A percentile compares a stretch with the other conserved stretches of the same genome.
Conservation (phyloP, 1,140 invertebrate species). For the Dinoponera quadriceps region DNA sequence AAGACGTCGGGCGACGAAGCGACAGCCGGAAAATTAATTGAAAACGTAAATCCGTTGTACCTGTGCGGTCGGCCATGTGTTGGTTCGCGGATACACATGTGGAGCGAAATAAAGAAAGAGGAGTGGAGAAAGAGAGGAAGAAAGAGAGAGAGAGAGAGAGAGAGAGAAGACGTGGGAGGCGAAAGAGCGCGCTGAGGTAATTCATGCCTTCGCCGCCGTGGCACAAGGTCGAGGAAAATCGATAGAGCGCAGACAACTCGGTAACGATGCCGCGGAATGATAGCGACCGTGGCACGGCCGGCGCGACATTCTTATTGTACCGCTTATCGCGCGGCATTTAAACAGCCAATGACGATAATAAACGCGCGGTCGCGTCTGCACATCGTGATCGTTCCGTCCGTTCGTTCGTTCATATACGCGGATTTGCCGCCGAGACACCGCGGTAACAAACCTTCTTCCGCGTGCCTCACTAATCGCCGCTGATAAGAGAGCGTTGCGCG, state of each 20-base stretch:
- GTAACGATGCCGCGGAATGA: slow-evolving; percentile 76
- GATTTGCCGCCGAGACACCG: neutral
- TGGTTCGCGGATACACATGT: neutral
- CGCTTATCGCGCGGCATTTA: slow-evolving; percentile 50
- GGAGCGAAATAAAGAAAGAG: neutral
- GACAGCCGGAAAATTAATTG: slow-evolving; percentile 42
- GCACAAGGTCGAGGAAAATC: slow-evolving; percentile 81
- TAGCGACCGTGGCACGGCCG: slow-evolving; percentile 55
- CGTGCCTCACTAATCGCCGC: too few relatives aligned
- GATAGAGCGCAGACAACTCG: slow-evolving; percentile 79
- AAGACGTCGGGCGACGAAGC: neutral
- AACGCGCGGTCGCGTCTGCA: neutral
- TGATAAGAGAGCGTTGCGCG: too few relatives aligned
- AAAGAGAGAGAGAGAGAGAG: slow-evolving; percentile 14
- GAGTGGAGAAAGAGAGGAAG: too few relatives aligned
- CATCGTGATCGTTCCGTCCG: neutral
- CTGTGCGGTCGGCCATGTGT: neutral
- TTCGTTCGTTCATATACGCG: neutral
- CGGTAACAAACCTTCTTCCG: too few relatives aligned
- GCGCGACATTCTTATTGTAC: slow-evolving; percentile 65
- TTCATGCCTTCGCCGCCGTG: slow-evolving; percentile 66
- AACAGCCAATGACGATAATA: slow-evolving; percentile 28
- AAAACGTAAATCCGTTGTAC: slow-evolving; percentile 13
- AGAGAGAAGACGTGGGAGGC: neutral
- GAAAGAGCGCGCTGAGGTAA: slow-evolving; percentile 75